These are phyloP conservation scores for Aphidius colemani DNA, from an alignment of 2,888 invertebrate genomes.

Conservation along the genomic window DNA sequence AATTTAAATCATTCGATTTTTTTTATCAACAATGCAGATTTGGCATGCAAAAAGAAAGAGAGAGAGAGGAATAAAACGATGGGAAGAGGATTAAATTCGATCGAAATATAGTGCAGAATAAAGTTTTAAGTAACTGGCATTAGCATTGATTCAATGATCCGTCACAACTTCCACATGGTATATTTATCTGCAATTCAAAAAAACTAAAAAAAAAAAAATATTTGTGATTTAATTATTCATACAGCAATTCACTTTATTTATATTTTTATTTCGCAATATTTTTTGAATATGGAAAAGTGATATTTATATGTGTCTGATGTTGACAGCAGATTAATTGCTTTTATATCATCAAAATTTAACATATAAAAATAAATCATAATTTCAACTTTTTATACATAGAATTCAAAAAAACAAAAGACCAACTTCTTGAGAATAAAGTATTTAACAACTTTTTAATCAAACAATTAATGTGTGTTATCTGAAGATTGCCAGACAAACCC, in stretches of 20 bases:
- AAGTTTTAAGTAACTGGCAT: conserved; percentile 29
- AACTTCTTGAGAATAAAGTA: too few species aligned
- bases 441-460: too few species aligned
- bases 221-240: conserved; percentile 40
- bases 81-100: background rate
- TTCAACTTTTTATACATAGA: too few species aligned
- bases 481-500: too few species aligned
- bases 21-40: too few species aligned
- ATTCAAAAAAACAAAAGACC: too few species aligned
- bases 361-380: too few species aligned
- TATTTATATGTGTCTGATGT: background rate
- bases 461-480: too few species aligned
- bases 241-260: conserved; percentile 23
- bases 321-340: conserved; percentile 18
- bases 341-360: too few species aligned
- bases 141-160: conserved; percentile 47
- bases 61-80: background rate
- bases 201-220: conserved; percentile 3
- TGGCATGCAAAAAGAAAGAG: background rate
- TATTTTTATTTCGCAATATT: background rate
- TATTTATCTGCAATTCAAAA: conserved; percentile 46
- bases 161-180: conserved; percentile 40
- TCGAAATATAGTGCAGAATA: too few species aligned
- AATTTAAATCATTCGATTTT: too few species aligned
- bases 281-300: background rate